Conservation (phyloP, 2,797 vertebrate genomes). For the Acrossocheilus wenchowensis region DNA sequence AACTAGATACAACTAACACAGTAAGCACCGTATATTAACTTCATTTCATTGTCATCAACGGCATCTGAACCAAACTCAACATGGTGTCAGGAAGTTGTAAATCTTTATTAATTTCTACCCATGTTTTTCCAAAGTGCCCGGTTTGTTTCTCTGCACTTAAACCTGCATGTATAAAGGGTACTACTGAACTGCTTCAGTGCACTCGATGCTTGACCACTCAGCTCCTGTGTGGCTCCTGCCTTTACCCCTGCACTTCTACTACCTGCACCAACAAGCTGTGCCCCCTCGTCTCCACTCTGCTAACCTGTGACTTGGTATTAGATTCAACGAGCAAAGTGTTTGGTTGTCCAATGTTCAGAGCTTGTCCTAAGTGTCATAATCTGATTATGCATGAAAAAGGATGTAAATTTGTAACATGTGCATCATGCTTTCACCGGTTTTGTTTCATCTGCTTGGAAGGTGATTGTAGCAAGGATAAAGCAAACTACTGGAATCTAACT, state of each 20-base stretch:
- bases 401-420: conserved; percentile 55
- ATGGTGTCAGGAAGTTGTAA: background rate
- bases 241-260: conserved; percentile 46
- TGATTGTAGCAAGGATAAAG: conserved; percentile 1
- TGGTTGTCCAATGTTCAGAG: conserved; percentile 62
- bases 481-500: conserved; percentile 42
- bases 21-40: conserved; percentile 22
- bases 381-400: conserved; percentile 55
- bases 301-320: conserved; percentile 55
- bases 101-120: background rate
- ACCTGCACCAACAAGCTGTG: conserved; percentile 60
- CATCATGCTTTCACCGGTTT: conserved; percentile 24
- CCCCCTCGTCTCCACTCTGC: conserved; percentile 48
- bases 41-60: background rate
- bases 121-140: conserved; percentile 47
- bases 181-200: conserved; percentile 47
- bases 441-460: conserved; percentile 62
- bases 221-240: conserved; percentile 55
- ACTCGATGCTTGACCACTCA: background rate
- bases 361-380: conserved; percentile 62
- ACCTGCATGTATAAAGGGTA: conserved; percentile 4
- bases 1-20: background rate
- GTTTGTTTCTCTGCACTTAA: conserved; percentile 39
- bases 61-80: background rate
- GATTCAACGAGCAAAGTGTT: conserved; percentile 38